Evolutionary conservation across 2,797 vertebrate species (phyloP).

Genomic region (Sylvilagus floridanus): DNA sequence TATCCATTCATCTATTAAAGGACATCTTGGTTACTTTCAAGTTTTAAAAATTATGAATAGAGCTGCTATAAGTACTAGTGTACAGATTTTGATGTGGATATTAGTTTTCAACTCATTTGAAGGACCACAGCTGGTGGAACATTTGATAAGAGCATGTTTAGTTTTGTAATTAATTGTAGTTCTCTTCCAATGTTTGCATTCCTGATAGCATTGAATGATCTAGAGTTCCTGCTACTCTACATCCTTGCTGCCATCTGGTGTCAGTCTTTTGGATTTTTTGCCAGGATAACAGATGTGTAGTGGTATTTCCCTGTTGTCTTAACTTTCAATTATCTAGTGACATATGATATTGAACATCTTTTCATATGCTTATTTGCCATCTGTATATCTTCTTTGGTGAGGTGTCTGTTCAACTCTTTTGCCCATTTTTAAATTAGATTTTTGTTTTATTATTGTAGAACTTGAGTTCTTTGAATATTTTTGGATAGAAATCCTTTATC

Average conservation of each 20-base stretch:
- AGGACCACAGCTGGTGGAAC: neutral
- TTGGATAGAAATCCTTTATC: neutral
- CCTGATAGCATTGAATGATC: neutral
- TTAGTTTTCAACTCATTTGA: slow-evolving; percentile 11
- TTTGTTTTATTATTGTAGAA: neutral
- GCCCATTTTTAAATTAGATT: neutral
- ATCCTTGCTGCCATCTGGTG: neutral
- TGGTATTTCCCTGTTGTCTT: slow-evolving; percentile 15
- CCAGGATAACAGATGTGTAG: neutral
- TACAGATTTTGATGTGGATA: neutral
- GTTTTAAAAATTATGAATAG: neutral
- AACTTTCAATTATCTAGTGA: neutral
- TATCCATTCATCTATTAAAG: neutral
- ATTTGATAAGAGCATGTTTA: neutral
- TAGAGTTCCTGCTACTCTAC: neutral
- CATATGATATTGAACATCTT: neutral
- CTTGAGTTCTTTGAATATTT: slow-evolving; percentile 2
- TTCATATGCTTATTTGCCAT: slow-evolving; percentile 9
- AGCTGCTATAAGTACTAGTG: neutral
- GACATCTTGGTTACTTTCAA: neutral
- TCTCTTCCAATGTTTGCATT: neutral
- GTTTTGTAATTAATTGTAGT: slow-evolving; percentile 7
- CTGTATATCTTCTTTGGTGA: slow-evolving; percentile 6
- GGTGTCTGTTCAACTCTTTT: slow-evolving; percentile 1
- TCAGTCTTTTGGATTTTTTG: neutral